Percentiles rank a stretch among this genome's conserved stretches.
Conservation (phyloP, 2,113 vertebrate genomes). For the Alligator mississippiensis region DNA sequence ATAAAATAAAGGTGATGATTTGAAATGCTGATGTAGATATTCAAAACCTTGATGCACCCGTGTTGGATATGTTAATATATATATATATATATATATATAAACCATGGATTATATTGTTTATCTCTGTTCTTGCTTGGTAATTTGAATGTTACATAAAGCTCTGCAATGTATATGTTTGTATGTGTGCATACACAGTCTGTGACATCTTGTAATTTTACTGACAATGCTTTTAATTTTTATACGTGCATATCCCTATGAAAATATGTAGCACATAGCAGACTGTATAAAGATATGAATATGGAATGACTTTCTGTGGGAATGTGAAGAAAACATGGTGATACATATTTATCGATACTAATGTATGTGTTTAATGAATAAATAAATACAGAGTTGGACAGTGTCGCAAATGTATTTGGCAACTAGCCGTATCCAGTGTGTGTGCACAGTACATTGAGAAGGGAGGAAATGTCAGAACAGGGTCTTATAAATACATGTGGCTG, state of each 20-base stretch:
- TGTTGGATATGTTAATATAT: background rate
- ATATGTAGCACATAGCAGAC: background rate
- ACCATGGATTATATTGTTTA: slow-evolving; percentile 24
- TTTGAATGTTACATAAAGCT: background rate
- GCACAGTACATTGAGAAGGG: slow-evolving; percentile 69
- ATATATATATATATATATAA: background rate
- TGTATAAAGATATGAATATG: background rate
- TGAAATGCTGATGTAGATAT: background rate
- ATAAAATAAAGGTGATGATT: slow-evolving; percentile 17
- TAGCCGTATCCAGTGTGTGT: slow-evolving; percentile 67
- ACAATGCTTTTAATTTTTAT: background rate
- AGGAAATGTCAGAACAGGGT: slow-evolving; percentile 82
- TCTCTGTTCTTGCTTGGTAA: background rate
- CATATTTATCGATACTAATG: slow-evolving; percentile 74
- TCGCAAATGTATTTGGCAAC: slow-evolving; percentile 71
- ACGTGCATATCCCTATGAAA: background rate
- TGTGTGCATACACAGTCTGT: background rate
- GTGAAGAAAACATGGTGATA: slow-evolving; percentile 51
- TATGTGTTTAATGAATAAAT: slow-evolving; percentile 75
- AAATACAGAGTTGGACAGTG: slow-evolving; percentile 65
- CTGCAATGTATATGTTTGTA: background rate
- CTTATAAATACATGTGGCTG: slow-evolving; percentile 90
- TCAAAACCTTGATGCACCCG: slow-evolving; percentile 1
- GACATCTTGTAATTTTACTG: slow-evolving; percentile 16
- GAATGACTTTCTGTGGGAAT: slow-evolving; percentile 19